phyloP scores from a whole-genome alignment of 2,888 invertebrate species.

The Yponomeuta sedellus region DNA sequence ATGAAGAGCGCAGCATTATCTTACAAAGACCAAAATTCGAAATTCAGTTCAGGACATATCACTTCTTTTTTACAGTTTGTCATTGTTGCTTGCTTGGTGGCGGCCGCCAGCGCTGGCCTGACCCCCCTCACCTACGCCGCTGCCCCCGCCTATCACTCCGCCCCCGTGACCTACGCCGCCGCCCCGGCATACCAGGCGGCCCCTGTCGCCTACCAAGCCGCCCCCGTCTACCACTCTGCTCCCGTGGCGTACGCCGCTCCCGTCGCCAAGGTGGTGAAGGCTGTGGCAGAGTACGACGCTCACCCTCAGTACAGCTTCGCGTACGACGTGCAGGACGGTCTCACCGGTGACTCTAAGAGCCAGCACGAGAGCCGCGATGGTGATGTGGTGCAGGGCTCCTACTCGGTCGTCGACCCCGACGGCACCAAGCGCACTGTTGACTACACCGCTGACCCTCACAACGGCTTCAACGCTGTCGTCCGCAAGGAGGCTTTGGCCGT shows the following conservation, averaged over 20 bases:
- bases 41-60: background rate
- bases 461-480: slow-evolving; percentile 24
- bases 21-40: no score
- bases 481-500: slow-evolving; percentile 39
- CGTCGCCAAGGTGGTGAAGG: slow-evolving; percentile 28
- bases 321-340: slow-evolving; percentile 42
- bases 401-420: slow-evolving; percentile 50
- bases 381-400: slow-evolving; percentile 68
- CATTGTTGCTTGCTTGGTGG: slow-evolving; percentile 53
- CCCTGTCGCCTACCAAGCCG: slow-evolving; percentile 39
- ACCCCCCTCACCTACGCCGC: slow-evolving; percentile 40
- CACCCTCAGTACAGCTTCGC: slow-evolving; percentile 69
- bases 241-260: slow-evolving; percentile 34
- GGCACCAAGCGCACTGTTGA: slow-evolving; percentile 51
- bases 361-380: slow-evolving; percentile 67
- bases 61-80: slow-evolving; percentile 47
- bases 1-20: no score
- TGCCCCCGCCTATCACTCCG: slow-evolving; percentile 28
- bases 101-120: slow-evolving; percentile 53
- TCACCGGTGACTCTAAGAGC: slow-evolving; percentile 46
- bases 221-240: slow-evolving; percentile 44
- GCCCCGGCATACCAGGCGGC: slow-evolving; percentile 32
- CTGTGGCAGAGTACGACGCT: slow-evolving; percentile 40
- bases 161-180: slow-evolving; percentile 43
- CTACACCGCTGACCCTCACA: slow-evolving; percentile 40